phyloP scores from a whole-genome alignment of 2,888 invertebrate species.

The Drosophila villosipedis region DNA sequence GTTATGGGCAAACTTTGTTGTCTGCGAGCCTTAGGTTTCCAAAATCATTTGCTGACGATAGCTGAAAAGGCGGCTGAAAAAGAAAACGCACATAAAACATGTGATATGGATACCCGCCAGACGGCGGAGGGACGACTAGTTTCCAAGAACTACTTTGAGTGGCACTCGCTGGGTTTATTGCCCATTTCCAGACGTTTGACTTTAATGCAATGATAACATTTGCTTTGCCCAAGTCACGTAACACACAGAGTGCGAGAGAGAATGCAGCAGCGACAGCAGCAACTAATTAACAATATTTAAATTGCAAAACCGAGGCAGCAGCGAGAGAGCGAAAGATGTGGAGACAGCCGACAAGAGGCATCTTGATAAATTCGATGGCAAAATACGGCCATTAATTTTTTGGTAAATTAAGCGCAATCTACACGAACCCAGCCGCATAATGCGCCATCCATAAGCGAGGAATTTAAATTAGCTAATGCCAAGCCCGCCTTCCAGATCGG shows the following conservation, averaged over 20 bases:
- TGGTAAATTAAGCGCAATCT: conserved; percentile 72
- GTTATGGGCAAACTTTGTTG: conserved; percentile 78
- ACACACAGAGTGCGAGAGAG: background rate
- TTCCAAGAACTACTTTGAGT: conserved; percentile 38
- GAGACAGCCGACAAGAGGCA: conserved; percentile 22
- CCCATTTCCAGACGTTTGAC: conserved; percentile 45
- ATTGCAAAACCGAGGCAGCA: conserved; percentile 46
- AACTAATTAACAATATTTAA: conserved; percentile 77
- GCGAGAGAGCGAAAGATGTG: background rate
- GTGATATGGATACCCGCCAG: conserved; percentile 43
- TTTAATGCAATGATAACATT: conserved; percentile 69
- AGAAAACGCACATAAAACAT: conserved; percentile 37
- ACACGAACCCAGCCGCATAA: conserved; percentile 38
- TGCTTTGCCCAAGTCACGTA: conserved; percentile 16
- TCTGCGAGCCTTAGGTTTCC: conserved; percentile 41
- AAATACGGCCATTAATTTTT: conserved; percentile 66
- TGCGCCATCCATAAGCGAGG: conserved; percentile 46
- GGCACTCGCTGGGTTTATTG: conserved; percentile 46
- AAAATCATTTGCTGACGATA: conserved; percentile 65
- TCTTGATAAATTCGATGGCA: conserved; percentile 66
- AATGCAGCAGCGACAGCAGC: conserved; percentile 35
- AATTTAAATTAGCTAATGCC: conserved; percentile 78
- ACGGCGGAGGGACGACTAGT: conserved; percentile 16
- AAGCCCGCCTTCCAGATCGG: conserved; percentile 10
- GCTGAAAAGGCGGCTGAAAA: conserved; percentile 19